These are phyloP conservation scores for Vimba vimba DNA, from an alignment of 2,113 vertebrate species.

Conservation along the genomic window DNA sequence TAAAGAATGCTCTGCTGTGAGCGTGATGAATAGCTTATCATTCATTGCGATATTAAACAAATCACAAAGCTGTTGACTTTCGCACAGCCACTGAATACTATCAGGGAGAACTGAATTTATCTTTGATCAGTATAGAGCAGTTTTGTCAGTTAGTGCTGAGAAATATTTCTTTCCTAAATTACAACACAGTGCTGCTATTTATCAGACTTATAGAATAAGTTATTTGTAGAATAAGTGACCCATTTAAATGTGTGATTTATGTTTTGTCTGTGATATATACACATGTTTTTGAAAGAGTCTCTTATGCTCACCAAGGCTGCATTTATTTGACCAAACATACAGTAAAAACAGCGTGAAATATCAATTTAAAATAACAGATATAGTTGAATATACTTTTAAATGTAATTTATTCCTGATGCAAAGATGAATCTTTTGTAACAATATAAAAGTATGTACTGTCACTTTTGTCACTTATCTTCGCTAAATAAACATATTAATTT, in stretches of 20 bases:
- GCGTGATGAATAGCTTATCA: constrained; percentile 55
- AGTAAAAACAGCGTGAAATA: background rate
- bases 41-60: constrained; percentile 42
- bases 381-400: too few species aligned
- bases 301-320: background rate
- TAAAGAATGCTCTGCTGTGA: constrained; percentile 42
- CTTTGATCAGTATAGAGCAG: constrained; percentile 19
- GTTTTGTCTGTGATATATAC: background rate
- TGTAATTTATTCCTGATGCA: too few species aligned
- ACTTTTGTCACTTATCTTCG: background rate
- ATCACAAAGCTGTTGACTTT: constrained; percentile 53
- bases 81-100: constrained; percentile 48
- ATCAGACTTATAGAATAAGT: background rate
- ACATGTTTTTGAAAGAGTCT: background rate
- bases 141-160: constrained; percentile 25
- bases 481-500: too few species aligned
- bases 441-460: background rate
- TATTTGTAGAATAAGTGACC: background rate
- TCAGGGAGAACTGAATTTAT: constrained; percentile 32
- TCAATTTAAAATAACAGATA: too few species aligned
- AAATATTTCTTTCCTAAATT: background rate
- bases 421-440: background rate
- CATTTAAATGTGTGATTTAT: background rate
- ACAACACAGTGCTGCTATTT: background rate
- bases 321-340: background rate